Evolutionary conservation across 2,888 invertebrate species (phyloP).

Genomic region (Reticulitermes lucifugus): DNA sequence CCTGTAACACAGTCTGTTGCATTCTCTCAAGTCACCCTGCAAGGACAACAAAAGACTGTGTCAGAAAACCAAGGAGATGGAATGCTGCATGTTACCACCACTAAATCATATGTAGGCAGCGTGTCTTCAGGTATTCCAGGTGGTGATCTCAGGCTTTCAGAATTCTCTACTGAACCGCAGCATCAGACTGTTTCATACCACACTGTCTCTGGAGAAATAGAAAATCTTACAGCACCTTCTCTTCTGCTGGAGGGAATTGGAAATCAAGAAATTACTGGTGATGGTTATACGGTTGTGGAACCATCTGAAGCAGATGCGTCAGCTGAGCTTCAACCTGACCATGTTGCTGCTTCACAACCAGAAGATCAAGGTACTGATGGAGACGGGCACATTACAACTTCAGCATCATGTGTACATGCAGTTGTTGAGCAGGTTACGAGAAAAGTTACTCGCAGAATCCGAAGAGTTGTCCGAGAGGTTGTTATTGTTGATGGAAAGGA

Average conservation of each 20-base stretch:
- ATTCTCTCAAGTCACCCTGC: slow-evolving; percentile 76
- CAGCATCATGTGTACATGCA: slow-evolving; percentile 79
- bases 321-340: slow-evolving; percentile 53
- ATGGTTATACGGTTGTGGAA: slow-evolving; percentile 43
- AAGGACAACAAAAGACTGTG: slow-evolving; percentile 73
- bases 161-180: slow-evolving; percentile 74
- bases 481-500: slow-evolving; percentile 87
- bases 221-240: slow-evolving; percentile 30
- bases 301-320: slow-evolving; percentile 52
- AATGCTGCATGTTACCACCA: slow-evolving; percentile 71
- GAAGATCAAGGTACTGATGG: not conserved
- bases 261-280: not conserved
- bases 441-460: slow-evolving; percentile 78
- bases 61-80: slow-evolving; percentile 69
- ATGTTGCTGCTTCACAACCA: not conserved
- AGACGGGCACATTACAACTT: slow-evolving; percentile 60
- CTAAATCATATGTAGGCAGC: slow-evolving; percentile 74
- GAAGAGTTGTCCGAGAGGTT: slow-evolving; percentile 80
- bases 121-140: slow-evolving; percentile 73
- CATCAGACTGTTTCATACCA: slow-evolving; percentile 69
- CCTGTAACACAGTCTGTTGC: slow-evolving; percentile 62
- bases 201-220: slow-evolving; percentile 18
- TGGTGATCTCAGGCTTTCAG: slow-evolving; percentile 73
- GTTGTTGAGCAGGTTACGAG: slow-evolving; percentile 85
- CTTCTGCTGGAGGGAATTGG: slow-evolving; percentile 31